Conservation (phyloP, 2,888 invertebrate genomes). For the Agriopis leucophaearia region DNA sequence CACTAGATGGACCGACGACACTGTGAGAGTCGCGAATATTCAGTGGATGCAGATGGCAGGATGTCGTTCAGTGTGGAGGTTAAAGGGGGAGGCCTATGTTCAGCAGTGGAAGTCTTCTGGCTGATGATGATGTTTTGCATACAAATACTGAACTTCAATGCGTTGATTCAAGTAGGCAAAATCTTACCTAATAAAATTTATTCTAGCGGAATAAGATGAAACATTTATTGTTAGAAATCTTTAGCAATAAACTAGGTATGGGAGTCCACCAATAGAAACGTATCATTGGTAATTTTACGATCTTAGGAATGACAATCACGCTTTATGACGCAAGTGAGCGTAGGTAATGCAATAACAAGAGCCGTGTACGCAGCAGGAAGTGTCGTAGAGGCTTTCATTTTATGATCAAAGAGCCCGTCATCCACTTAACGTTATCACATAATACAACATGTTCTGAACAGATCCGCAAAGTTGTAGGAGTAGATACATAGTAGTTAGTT, state of each 20-base stretch:
- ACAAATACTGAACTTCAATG: too few species aligned
- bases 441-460: conserved; percentile 17
- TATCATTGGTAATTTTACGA: conserved; percentile 11
- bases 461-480: conserved; percentile 14
- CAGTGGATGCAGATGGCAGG: too few species aligned
- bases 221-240: background rate
- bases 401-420: conserved; percentile 35
- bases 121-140: too few species aligned
- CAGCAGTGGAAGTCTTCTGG: too few species aligned
- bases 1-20: too few species aligned
- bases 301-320: conserved; percentile 13
- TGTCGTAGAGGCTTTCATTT: conserved; percentile 25
- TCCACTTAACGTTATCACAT: conserved; percentile 22
- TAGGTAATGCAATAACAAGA: conserved; percentile 19
- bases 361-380: conserved; percentile 24
- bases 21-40: too few species aligned
- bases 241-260: background rate
- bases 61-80: too few species aligned
- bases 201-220: background rate
- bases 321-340: conserved; percentile 21
- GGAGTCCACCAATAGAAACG: background rate
- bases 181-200: too few species aligned
- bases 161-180: too few species aligned
- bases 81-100: too few species aligned
- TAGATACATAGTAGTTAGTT: conserved; percentile 22